phyloP scores from a whole-genome alignment of 1,140 invertebrate genomes.

The Linepithema humile region DNA sequence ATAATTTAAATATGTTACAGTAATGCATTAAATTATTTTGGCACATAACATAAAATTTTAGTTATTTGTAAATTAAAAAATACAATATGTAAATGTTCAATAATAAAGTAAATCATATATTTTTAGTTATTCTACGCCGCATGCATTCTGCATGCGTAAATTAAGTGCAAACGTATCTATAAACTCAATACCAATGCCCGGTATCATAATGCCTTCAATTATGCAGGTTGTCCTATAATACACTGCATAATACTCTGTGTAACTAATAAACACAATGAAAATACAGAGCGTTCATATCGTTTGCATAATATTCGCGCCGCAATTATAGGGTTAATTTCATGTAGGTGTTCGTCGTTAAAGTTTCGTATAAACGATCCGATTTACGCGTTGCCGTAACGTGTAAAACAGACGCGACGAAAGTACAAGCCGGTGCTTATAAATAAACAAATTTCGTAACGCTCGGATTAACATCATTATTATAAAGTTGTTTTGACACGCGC shows the following conservation, averaged over 20 bases:
- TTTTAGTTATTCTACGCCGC: not conserved
- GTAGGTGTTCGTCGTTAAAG: constrained; percentile 31
- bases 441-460: constrained; percentile 31
- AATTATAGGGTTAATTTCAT: constrained; percentile 55
- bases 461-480: constrained; percentile 22
- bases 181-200: not conserved
- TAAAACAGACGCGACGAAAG: not conserved
- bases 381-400: not conserved
- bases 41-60: not conserved
- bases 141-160: not conserved
- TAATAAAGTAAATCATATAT: not conserved
- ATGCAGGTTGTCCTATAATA: constrained; percentile 30
- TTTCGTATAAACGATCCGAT: constrained; percentile 7
- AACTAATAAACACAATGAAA: constrained; percentile 50
- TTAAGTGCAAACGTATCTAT: not conserved
- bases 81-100: not conserved
- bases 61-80: not conserved
- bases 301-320: constrained; percentile 41
- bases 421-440: not conserved
- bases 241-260: constrained; percentile 16
- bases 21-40: not conserved
- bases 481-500: not conserved
- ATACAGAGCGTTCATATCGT: constrained; percentile 34
- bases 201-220: constrained; percentile 35
- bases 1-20: not conserved